Evolutionary conservation across 2,113 vertebrate genomes (phyloP).

Genomic region (Canis aureus): DNA sequence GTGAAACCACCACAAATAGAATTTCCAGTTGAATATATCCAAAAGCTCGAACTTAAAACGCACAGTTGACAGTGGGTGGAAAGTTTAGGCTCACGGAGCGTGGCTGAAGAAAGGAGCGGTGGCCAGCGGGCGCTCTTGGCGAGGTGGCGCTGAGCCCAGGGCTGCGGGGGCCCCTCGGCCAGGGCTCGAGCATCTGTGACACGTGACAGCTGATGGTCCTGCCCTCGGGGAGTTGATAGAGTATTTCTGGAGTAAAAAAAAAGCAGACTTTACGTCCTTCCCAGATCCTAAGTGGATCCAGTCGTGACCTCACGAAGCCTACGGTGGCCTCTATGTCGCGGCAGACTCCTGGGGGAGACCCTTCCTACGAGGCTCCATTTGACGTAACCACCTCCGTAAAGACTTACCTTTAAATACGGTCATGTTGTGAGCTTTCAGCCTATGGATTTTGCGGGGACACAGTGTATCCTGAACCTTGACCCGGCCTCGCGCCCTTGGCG

Average conservation of each 20-base stretch:
- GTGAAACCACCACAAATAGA: background rate
- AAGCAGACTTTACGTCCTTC: background rate
- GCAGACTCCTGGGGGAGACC: background rate
- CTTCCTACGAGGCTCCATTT: background rate
- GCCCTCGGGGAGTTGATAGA: background rate
- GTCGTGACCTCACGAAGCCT: background rate
- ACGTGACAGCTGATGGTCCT: background rate
- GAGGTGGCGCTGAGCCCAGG: background rate
- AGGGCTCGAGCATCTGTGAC: too few relatives aligned
- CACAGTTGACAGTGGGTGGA: background rate
- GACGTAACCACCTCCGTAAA: background rate
- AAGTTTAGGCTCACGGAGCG: background rate
- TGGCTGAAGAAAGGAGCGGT: background rate
- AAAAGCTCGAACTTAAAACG: background rate
- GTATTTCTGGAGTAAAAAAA: background rate
- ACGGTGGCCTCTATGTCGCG: background rate
- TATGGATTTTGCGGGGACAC: background rate
- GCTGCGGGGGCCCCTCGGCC: accelerated
- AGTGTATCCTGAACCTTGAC: background rate
- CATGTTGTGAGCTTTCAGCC: too few relatives aligned
- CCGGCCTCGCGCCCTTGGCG: accelerated
- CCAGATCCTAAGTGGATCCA: background rate
- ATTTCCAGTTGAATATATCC: background rate
- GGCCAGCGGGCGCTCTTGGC: background rate
- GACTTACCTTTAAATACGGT: background rate